phyloP scores from a whole-genome alignment of 2,888 invertebrate genomes.

The Capitulum mitella region DNA sequence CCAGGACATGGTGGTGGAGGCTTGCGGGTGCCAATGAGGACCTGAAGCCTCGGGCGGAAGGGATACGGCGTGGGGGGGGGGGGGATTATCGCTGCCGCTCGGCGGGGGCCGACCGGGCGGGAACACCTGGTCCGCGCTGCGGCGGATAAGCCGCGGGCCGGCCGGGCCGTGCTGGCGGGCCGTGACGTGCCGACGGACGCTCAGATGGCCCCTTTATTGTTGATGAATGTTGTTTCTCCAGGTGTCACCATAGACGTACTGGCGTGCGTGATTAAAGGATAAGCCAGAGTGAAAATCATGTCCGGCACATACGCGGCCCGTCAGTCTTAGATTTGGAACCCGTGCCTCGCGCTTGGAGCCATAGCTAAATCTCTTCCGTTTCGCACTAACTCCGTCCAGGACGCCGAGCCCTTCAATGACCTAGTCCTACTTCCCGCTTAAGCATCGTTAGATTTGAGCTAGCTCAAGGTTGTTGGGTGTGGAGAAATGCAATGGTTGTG shows the following conservation, averaged over 20 bases:
- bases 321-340: background rate
- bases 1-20: constrained; percentile 96
- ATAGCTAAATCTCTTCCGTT: background rate
- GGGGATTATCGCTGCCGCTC: constrained; percentile 5
- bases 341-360: background rate
- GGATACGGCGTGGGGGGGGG: background rate
- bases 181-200: background rate
- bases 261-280: background rate
- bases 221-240: background rate
- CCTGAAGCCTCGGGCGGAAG: background rate
- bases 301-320: background rate
- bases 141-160: background rate
- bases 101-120: background rate
- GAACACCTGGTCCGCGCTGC: constrained; percentile 26
- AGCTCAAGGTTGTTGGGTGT: background rate
- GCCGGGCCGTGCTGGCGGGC: background rate
- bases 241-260: background rate
- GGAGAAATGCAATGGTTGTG: background rate
- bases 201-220: background rate
- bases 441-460: constrained; percentile 14
- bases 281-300: background rate
- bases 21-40: constrained; percentile 88
- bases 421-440: constrained; percentile 3
- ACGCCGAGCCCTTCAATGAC: background rate
- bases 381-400: background rate